Base-by-base conservation (phyloP, 1,140 invertebrate genomes). In the Bombus polaris region DNA sequence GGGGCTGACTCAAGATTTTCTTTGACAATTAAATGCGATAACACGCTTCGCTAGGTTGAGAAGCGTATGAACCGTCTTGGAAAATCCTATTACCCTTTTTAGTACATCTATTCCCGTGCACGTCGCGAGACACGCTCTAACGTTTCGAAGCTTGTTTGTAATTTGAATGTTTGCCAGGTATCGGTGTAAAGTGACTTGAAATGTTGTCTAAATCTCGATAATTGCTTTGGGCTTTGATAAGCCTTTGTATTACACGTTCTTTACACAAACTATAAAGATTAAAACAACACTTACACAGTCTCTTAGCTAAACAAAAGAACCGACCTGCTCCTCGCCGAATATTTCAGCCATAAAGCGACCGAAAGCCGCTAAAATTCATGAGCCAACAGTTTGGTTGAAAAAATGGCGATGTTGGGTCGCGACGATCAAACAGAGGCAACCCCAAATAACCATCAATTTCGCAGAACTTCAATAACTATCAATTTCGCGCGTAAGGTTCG, bases 1-100 rank as follows among this genome's bases (percentile, higher is more conserved):
- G n/a, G 15, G 22, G 6, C 25, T 18, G 18, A 39, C 28, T 9
- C 59, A 42, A 76, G 73, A 35, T 68, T 68, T 78, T 83, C 82
- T 78, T 70, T 78, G 82, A 78, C 82, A 70, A 83, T 83, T 83
- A 70, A 83, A 83, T 59, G 37, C 47, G 76, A 83, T 78, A 83
- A 78, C 47, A 68, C 47, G 47, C 18, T 44, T 28, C 37, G 65
- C 35, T 13, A n/a, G 32, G 44, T 53, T 39, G 68, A 35, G 18
- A 53, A 57, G 65, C 42, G 71, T 47, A 68, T 44, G 37, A 78
- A 42, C 70, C 65, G 22, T 35, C 39, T 59, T 37, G 22, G 3
- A 15, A 28, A 53, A 77, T 44, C 44, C 68, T 57, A 77, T 77
- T 76, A 76, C 6, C 37, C 42, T 75, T 75, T 35, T 44, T 32